Evolutionary conservation across 2,113 vertebrate species (phyloP).

Genomic region (Scortum barcoo): DNA sequence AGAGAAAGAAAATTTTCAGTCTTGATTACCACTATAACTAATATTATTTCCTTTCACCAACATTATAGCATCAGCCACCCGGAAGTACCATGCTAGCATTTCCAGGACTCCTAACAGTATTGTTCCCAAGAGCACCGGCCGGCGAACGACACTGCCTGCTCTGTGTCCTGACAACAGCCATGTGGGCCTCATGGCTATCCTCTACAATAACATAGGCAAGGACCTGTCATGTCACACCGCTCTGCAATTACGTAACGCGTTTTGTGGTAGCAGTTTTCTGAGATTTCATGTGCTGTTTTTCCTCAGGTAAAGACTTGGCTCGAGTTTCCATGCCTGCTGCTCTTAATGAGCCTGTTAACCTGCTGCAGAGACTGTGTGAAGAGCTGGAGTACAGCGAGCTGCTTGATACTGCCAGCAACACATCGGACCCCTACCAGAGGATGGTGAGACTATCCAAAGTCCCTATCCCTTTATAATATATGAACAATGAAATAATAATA

Average conservation of each 20-base stretch:
- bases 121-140: constrained; percentile 69
- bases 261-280: neutral
- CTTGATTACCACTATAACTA: neutral
- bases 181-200: constrained; percentile 91
- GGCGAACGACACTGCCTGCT: constrained; percentile 85
- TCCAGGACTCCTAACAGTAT: constrained; percentile 56
- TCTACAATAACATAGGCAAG: constrained; percentile 92
- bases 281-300: neutral
- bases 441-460: constrained; percentile 81
- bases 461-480: too few relatives aligned
- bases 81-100: constrained; percentile 78
- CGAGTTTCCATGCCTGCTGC: constrained; percentile 93
- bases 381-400: constrained; percentile 93
- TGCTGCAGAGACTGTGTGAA: constrained; percentile 92
- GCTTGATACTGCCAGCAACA: constrained; percentile 88
- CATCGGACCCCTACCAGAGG: constrained; percentile 89
- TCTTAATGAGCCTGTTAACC: constrained; percentile 92
- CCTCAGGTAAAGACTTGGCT: constrained; percentile 91
- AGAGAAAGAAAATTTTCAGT: neutral
- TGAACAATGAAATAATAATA: neutral
- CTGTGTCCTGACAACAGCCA: constrained; percentile 87
- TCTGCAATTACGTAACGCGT: neutral
- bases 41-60: neutral
- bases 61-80: constrained; percentile 64
- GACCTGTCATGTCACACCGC: too few relatives aligned